These are phyloP conservation scores for Bradypodion ventrale DNA, from an alignment of 2,797 vertebrate species.

Conservation along the genomic window DNA sequence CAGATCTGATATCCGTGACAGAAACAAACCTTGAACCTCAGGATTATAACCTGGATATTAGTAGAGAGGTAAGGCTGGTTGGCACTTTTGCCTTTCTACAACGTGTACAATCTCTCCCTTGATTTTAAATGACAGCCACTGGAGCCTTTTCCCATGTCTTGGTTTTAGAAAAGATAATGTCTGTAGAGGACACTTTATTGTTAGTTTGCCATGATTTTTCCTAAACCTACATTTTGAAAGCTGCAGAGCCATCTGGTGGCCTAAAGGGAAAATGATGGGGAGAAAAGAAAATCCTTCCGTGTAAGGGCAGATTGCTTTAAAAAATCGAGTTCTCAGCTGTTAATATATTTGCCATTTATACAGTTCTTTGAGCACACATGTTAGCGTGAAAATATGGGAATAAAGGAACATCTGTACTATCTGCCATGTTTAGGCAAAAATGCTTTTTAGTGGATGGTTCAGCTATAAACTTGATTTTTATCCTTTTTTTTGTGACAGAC, in stretches of 20 bases:
- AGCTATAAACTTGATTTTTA: no score
- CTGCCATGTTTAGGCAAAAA: not conserved
- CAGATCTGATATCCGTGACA: constrained; percentile 76
- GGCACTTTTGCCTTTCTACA: not conserved
- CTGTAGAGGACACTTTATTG: no score
- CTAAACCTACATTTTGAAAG: constrained; percentile 38
- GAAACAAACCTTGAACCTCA: constrained; percentile 89
- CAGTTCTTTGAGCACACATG: not conserved
- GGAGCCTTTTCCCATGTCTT: not conserved
- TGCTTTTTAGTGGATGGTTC: not conserved
- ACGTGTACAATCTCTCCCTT: not conserved
- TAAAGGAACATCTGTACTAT: not conserved
- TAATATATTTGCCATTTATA: not conserved
- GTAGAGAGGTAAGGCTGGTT: constrained; percentile 86
- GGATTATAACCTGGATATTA: constrained; percentile 92
- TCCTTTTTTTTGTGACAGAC: no score
- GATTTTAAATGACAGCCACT: no score
- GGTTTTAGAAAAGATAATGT: no score
- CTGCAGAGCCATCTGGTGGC: constrained; percentile 69
- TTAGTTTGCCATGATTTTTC: not conserved
- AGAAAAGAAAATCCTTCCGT: not conserved
- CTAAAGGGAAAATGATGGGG: constrained; percentile 13
- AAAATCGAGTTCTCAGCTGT: not conserved
- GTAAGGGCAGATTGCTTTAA: not conserved
- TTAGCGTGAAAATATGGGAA: not conserved